Evolutionary conservation across 2,888 invertebrate genomes (phyloP).

Genomic region (Melanophora roralis): DNA sequence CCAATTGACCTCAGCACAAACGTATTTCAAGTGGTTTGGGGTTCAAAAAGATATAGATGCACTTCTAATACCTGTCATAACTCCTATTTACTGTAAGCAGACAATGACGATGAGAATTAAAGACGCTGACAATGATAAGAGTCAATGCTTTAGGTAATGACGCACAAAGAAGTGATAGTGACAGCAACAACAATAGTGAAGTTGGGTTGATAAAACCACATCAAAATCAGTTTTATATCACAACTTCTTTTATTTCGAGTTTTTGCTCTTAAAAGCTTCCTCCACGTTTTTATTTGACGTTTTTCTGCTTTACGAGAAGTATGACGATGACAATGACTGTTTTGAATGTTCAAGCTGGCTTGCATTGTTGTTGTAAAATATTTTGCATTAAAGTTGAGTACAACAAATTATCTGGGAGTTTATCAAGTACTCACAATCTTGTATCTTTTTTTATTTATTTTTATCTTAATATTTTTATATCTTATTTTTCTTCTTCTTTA

Average conservation of each 20-base stretch:
- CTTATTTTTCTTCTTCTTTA: slow-evolving; percentile 35
- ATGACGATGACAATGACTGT: slow-evolving; percentile 37
- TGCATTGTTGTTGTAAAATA: slow-evolving; percentile 11
- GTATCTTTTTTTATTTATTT: too few relatives aligned
- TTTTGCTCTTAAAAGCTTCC: slow-evolving; percentile 11
- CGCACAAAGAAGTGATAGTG: slow-evolving; percentile 4
- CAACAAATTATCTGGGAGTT: slow-evolving; percentile 53
- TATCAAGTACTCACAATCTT: slow-evolving; percentile 49
- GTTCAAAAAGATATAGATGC: too few relatives aligned
- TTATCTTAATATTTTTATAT: slow-evolving; percentile 22
- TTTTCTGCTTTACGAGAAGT: background rate
- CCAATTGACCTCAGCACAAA: too few relatives aligned
- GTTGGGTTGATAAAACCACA: slow-evolving; percentile 9
- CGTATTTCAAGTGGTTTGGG: too few relatives aligned
- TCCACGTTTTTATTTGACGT: slow-evolving; percentile 13
- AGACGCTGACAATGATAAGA: slow-evolving; percentile 25
- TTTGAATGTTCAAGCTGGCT: background rate
- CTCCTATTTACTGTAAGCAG: slow-evolving; percentile 8
- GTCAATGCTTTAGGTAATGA: slow-evolving; percentile 39
- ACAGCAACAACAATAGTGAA: background rate
- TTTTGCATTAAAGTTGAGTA: slow-evolving; percentile 32
- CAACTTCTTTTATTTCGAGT: slow-evolving; percentile 19
- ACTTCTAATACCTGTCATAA: slow-evolving; percentile 3
- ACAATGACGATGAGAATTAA: slow-evolving; percentile 18
- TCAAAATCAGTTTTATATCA: slow-evolving; percentile 35